These are phyloP conservation scores for Hiodon tergisus DNA, from an alignment of 2,113 vertebrate genomes.

Conservation along the genomic window DNA sequence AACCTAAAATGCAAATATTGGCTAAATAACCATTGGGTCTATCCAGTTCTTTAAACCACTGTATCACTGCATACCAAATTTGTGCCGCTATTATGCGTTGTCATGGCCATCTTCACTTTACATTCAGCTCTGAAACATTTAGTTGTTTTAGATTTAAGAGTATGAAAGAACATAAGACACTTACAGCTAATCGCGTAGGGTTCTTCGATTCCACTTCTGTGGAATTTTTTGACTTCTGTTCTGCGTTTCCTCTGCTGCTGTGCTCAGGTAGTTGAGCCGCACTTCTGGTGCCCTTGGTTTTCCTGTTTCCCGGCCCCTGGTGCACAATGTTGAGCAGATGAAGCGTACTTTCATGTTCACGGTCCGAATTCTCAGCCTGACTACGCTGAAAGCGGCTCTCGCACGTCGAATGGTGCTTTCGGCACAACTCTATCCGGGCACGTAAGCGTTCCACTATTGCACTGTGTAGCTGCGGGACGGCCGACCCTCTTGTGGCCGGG, in stretches of 20 bases:
- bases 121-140: background rate
- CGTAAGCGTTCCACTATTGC: constrained; percentile 90
- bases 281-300: constrained; percentile 68
- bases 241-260: constrained; percentile 63
- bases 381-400: constrained; percentile 84
- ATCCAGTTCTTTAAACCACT: too few species aligned
- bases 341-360: constrained; percentile 82
- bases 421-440: constrained; percentile 86
- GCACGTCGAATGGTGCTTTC: constrained; percentile 88
- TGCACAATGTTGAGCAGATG: constrained; percentile 86
- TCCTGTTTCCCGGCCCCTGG: constrained; percentile 74
- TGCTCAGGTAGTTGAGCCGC: constrained; percentile 59
- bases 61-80: too few species aligned
- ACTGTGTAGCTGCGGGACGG: constrained; percentile 79
- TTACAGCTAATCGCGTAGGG: constrained; percentile 82
- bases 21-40: background rate
- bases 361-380: constrained; percentile 78
- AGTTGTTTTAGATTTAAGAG: background rate
- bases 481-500: constrained; percentile 65
- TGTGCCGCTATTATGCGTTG: too few species aligned
- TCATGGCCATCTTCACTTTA: too few species aligned
- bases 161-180: constrained; percentile 37
- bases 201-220: constrained; percentile 72
- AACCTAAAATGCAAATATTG: background rate
- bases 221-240: constrained; percentile 48